A percentile compares a stretch with the other conserved stretches of the same genome.
phyloP scores from a whole-genome alignment of 2,113 vertebrate species.

The Anguilla japonica region DNA sequence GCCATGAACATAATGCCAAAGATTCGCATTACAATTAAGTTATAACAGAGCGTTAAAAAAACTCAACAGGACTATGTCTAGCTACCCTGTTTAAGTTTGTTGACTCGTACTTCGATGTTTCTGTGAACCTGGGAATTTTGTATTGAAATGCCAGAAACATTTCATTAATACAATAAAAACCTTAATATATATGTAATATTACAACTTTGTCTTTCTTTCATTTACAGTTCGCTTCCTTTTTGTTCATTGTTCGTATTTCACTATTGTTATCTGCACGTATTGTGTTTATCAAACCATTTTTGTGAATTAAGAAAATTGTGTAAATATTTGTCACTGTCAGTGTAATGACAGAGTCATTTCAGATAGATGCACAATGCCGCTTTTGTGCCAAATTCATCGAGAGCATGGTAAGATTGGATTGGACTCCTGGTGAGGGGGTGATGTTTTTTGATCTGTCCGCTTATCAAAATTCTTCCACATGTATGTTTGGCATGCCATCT shows the following conservation, averaged over 20 bases:
- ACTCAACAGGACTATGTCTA: constrained; percentile 51
- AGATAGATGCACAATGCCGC: not conserved
- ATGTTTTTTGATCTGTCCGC: constrained; percentile 30
- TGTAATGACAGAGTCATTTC: not conserved
- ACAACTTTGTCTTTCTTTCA: constrained; percentile 15
- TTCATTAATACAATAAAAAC: constrained; percentile 72
- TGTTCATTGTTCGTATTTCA: no score
- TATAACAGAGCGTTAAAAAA: constrained; percentile 56
- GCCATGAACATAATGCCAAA: constrained; percentile 67
- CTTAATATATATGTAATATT: constrained; percentile 66
- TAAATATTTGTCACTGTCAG: not conserved
- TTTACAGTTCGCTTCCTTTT: not conserved
- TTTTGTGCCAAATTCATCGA: not conserved
- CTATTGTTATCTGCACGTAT: no score
- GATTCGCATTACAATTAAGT: constrained; percentile 69
- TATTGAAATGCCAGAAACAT: constrained; percentile 71
- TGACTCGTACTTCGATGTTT: constrained; percentile 63
- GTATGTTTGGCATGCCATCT: constrained; percentile 39
- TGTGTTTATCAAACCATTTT: not conserved
- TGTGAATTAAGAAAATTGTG: not conserved
- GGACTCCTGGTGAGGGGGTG: not conserved
- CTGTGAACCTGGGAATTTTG: constrained; percentile 67
- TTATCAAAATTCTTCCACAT: constrained; percentile 30
- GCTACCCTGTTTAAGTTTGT: constrained; percentile 60
- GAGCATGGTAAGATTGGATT: not conserved